Evolutionary conservation across 2,888 invertebrate genomes (phyloP).

Genomic region (Andrena minutula): DNA sequence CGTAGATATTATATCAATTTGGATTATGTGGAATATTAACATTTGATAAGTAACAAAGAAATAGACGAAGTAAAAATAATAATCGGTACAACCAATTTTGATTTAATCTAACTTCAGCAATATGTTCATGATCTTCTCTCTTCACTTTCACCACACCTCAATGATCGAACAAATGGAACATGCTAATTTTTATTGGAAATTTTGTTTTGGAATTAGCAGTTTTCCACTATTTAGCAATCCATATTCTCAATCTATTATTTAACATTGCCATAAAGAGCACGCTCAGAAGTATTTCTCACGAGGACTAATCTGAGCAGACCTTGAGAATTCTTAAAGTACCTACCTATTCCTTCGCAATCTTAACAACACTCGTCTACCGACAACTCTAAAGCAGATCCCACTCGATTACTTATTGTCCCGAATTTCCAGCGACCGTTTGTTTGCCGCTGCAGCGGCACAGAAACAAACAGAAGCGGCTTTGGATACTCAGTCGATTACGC

Average conservation of each 20-base stretch:
- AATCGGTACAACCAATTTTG: too few species aligned
- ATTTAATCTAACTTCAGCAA: too few species aligned
- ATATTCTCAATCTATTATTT: neutral
- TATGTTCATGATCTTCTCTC: too few species aligned
- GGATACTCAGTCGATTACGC: neutral
- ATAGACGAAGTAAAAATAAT: too few species aligned
- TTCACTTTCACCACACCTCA: too few species aligned
- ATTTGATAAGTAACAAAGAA: too few species aligned
- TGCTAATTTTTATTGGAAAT: too few species aligned
- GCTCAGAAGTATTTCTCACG: neutral
- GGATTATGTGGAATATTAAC: too few species aligned
- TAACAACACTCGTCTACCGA: neutral
- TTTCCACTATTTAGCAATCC: neutral
- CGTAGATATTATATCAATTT: too few species aligned
- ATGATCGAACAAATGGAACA: too few species aligned
- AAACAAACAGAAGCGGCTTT: slow-evolving; percentile 5
- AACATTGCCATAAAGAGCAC: neutral
- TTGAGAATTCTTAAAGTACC: too few species aligned
- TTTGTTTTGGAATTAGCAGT: neutral
- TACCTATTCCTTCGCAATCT: neutral
- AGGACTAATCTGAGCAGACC: neutral
- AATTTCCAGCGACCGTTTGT: slow-evolving; percentile 17
- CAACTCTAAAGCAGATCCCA: neutral
- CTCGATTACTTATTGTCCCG: slow-evolving; percentile 22
- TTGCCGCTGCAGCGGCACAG: slow-evolving; percentile 5